A percentile compares a stretch with the other conserved stretches of the same genome.
These are phyloP conservation scores for Drosophila buzzatii DNA, from an alignment of 2,888 invertebrate genomes.

Conservation along the genomic window DNA sequence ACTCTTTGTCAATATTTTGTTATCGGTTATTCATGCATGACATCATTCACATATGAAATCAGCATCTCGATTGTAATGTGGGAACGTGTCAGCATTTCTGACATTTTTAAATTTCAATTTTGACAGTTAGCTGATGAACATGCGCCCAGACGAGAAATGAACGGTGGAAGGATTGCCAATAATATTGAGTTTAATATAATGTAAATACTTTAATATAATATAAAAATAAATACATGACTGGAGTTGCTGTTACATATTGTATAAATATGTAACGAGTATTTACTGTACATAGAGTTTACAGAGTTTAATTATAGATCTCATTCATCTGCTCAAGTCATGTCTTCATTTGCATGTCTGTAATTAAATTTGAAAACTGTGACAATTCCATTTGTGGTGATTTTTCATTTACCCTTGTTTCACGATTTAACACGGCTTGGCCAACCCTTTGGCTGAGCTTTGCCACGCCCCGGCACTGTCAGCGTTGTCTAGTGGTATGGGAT, in stretches of 20 bases:
- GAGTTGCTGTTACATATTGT: too few species aligned
- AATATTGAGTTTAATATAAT: background rate
- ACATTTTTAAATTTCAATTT: conserved; percentile 78
- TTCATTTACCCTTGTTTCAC: conserved; percentile 34
- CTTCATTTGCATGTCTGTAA: conserved; percentile 74
- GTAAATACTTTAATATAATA: background rate
- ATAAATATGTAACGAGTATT: too few species aligned
- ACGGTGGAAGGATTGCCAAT: background rate
- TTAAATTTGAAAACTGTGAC: conserved; percentile 82
- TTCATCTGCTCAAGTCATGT: conserved; percentile 24
- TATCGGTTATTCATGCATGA: conserved; percentile 81
- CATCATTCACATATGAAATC: conserved; percentile 66
- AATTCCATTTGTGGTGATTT: conserved; percentile 54
- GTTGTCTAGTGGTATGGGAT: background rate
- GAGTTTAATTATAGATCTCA: background rate
- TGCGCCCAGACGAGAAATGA: background rate
- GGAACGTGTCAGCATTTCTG: conserved; percentile 72
- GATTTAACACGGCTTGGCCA: conserved; percentile 58
- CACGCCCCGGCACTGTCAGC: conserved; percentile 20
- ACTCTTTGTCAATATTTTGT: conserved; percentile 63
- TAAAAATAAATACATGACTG: too few species aligned
- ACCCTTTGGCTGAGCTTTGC: conserved; percentile 61
- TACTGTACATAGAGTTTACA: background rate
- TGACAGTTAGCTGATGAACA: conserved; percentile 71
- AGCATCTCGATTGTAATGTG: conserved; percentile 38